Base-by-base conservation (phyloP, 2,797 vertebrate species). In the Champsocephalus esox region DNA sequence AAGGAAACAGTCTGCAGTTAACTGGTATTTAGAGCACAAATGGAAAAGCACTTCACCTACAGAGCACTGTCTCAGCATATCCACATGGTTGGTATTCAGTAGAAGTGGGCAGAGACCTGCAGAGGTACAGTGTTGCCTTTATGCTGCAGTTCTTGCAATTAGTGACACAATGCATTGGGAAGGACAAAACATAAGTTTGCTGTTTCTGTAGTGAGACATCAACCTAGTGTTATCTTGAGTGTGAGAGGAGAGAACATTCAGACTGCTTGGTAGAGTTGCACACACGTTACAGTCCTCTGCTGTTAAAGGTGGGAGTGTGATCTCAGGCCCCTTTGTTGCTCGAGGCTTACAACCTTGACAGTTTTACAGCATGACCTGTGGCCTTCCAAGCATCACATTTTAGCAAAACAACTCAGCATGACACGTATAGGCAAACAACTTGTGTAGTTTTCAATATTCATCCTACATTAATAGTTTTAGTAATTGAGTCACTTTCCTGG, bases 331-430 rank as follows among this genome's bases (percentile, higher is more conserved):
- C 28, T 81, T 70, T 72, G 58, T 50, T 59, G 61, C 73, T 12
- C 7, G 13, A 14, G 55, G 28, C 68, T 52, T 54, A 49, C 55
- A 70, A 59, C 67, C 38, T 58, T 70, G 50, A 81, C 51, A 32
- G 59, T 52, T 79, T 80, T 57, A 74, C 69, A 81, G 38, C 57
- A 0, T 67, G 68, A 79, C 75, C 66, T 62, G 14, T 69, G 60
- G 11, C 57, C 38, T 38, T 3, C 17, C 7, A 9, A 48, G n/a
- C 2, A 7, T 54, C 12, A 43, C 70, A 69, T 70, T 55, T 79
- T 48, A 44, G 56, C 52, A 38, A 68, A 79, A 19, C 67, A 51
- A 3, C 61, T 59, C 61, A 19, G 1, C 13, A 12, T 62, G 13
- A 46, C 41, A 74, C 19, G 13, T 28, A 1, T 60, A 70, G 5